Evolutionary conservation across 1,140 invertebrate genomes (phyloP), one percentile per base, ranked within the genome.

Genomic region (Hirudo medicinalis): DNA sequence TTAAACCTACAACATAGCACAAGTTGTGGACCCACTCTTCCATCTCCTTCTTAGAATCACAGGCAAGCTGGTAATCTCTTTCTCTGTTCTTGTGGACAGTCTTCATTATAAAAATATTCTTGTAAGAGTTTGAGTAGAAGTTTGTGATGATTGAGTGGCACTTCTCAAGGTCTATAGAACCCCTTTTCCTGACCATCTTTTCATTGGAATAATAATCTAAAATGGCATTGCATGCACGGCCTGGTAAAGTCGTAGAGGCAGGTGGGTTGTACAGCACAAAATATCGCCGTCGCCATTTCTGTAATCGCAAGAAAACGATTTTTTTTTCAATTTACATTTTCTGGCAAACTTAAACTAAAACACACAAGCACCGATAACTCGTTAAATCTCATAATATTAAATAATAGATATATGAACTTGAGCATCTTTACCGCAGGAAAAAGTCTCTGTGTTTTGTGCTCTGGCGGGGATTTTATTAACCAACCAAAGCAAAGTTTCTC

Each of bases 181-280:
- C 57, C 29, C 29, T 63, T 15, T 63, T 63, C 8, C 29, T 63
- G 22, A 32, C 15, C 57, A 63, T 63, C 29, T n/a, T 63, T 13
- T 63, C 57, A 11, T 63, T 32, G 29, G 57, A 63, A 32, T 63
- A 63, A 63, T 63, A 63, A 63, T 63, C 57, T 32, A 63, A 63
- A 22, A 63, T 63, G 13, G 57, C 57, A n/a, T 22, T 25, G 57
- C 57, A 63, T 11, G 29, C 19, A 22, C 29, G 22, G 9, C 57
- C 57, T 2, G 57, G 57, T 11, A 63, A 63, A 19, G 57, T 63
- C 22, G 22, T 32, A 25, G 57, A 63, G 22, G 57, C 22, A 25
- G 57, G 57, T 25, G 57, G 57, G 11, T 11, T 32, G 29, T 63
- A 63, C 9, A 63, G 57, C 8, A 63, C 57, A 11, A 63, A 63